Base-by-base conservation (phyloP, 2,113 vertebrate genomes). In the Myanophis thanlyinensis region DNA sequence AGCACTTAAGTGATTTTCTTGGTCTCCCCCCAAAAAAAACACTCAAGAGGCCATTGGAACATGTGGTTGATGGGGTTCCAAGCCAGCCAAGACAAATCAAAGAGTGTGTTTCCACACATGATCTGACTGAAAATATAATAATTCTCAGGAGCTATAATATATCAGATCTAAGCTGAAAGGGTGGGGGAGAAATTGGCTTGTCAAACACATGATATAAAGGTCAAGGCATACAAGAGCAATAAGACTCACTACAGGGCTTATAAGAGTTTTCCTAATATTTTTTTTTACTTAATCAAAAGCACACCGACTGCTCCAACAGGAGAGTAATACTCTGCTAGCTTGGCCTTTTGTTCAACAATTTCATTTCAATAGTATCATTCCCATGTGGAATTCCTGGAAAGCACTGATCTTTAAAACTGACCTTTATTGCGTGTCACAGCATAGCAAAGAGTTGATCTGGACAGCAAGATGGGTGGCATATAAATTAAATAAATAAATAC, bases 1-100 rank as follows among this genome's bases (percentile, higher is more conserved):
- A 95, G 20, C 62, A n/a, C 47, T 27, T 93, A 95, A 96, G 92
- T 92, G 59, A 54, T 91, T 95, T 96, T 95, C 94, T 94, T 94
- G 94, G 62, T 92, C 95, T 20, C 93, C 90, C 93, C 90, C 51
- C 85, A 94, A 92, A 95, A 18, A 94, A 92, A 94, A 6, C 46
- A 46, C 90, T 93, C 89, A 86, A 92, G 93, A 93, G 95, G 93
- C n/a, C 15, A 25, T 25, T 22, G 46, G 53, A 51, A 47, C 30
- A 35, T 1, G 13, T 51, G 4, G 89, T 9, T 90, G 88, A 59
- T 51, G 46, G 88, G 27, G 15, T 40, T 86, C 22, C 91, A 30
- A 20, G 40, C 91, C 8, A 11, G 40, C 25, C 0, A 3, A 93
- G 93, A 15, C 27, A 49, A 12, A 30, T 0, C 1, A 46, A 1